A percentile compares a stretch with the other conserved stretches of the same genome.
phyloP scores from a whole-genome alignment of 2,797 vertebrate genomes.

The Oceanodroma leucorhoa region DNA sequence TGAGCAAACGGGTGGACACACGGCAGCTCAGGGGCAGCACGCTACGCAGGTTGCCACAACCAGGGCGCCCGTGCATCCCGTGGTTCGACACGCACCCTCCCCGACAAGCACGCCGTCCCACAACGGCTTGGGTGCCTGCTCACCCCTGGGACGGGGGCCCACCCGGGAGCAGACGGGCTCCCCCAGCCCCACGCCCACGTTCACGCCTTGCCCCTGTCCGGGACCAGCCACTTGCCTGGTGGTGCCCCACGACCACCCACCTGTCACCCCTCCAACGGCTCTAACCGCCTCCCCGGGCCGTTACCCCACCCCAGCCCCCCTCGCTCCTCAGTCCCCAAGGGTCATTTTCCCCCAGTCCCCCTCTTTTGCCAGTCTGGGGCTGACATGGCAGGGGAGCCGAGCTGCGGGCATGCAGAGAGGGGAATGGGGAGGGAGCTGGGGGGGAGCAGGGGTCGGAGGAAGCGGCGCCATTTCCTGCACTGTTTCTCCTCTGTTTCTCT shows the following conservation, averaged over 20 bases:
- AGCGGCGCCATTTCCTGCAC: fast-evolving
- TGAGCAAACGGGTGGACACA: fast-evolving
- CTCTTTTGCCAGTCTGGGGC: neutral
- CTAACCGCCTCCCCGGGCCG: fast-evolving
- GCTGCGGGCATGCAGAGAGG: neutral
- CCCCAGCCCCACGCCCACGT: fast-evolving
- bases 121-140: neutral
- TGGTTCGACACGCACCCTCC: fast-evolving
- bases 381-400: fast-evolving
- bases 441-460: fast-evolving
- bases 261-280: fast-evolving
- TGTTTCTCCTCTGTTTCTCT: neutral
- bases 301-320: fast-evolving
- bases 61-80: fast-evolving
- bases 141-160: no score
- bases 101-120: fast-evolving
- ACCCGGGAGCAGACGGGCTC: fast-evolving
- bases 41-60: fast-evolving
- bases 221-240: fast-evolving
- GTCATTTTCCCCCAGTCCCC: fast-evolving
- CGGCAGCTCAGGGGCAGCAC: fast-evolving
- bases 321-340: neutral
- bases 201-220: neutral
- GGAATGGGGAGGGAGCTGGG: fast-evolving
- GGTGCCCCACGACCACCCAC: fast-evolving